Evolutionary conservation across 2,888 invertebrate genomes (phyloP), one percentile per base, ranked within the genome.

Genomic region (Perdita meconis): DNA sequence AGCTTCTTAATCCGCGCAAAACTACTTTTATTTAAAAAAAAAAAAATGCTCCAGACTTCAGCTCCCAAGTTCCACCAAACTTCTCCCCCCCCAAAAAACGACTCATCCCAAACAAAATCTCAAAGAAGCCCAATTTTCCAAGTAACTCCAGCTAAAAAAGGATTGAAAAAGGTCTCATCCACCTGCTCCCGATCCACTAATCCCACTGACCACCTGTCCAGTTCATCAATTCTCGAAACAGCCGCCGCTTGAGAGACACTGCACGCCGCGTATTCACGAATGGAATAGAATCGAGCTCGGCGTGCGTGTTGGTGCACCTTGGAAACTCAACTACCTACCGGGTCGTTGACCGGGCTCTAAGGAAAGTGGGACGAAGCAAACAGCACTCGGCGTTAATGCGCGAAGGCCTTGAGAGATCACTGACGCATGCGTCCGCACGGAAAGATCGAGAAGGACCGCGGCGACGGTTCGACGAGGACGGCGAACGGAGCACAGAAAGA

Each of bases 321-420:
- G 91, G 90, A 90, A 89, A 88, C 87, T 90, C 89, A 89, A 87
- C 90, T 90, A 89, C 86, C 85, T 68, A 73, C 42, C 68, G 85
- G 92, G 91, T 92, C 92, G 91, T 91, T 92, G 92, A 92, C 92
- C 92, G 91, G 88, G 86, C 89, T 86, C 84, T 82, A 88, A 90
- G 90, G 92, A 92, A 92, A 92, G 92, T 92, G 90, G 92, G 92
- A 91, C 90, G 90, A 83, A 84, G 88, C 89, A 85, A 90, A 89
- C 89, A 87, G 84, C 82, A 88, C 89, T 84, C 87, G 87, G 88
- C 84, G 89, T 87, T 90, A 90, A 91, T 89, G 89, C 90, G 87
- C 87, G 87, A 80, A 91, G 90, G 91, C 91, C 91, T 91, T 91
- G 91, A 91, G 91, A 90, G 91, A 91, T 89, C 83, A 87, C 87